These are phyloP conservation scores for Eulemur mongoz DNA, from an alignment of 2,797 vertebrate species.

Conservation along the genomic window DNA sequence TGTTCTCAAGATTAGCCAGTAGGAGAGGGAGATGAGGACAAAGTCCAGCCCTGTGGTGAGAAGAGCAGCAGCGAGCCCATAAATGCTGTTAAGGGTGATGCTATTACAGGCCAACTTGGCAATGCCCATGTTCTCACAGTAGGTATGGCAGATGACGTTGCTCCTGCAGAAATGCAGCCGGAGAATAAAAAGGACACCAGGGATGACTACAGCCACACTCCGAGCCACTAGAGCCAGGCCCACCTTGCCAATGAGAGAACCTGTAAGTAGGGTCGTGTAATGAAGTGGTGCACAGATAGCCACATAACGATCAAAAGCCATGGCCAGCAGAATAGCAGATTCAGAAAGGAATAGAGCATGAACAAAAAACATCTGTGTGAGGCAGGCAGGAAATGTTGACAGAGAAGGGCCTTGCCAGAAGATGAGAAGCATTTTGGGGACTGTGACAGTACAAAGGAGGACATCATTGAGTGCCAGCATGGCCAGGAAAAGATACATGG, in stretches of 20 bases:
- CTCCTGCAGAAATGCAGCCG: constrained; percentile 80
- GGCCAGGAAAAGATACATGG: constrained; percentile 76
- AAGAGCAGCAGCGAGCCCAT: constrained; percentile 78
- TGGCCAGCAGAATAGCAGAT: constrained; percentile 73
- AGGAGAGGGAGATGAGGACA: constrained; percentile 67
- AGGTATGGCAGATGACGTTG: constrained; percentile 78
- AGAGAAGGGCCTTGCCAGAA: constrained; percentile 63
- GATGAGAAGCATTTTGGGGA: constrained; percentile 82
- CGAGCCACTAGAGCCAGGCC: constrained; percentile 70
- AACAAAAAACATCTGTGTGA: constrained; percentile 86
- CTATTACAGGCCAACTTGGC: constrained; percentile 84
- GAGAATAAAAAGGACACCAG: constrained; percentile 81
- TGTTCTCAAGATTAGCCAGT: constrained; percentile 73
- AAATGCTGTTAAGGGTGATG: constrained; percentile 81
- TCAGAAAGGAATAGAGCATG: constrained; percentile 77
- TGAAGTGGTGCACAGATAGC: constrained; percentile 73
- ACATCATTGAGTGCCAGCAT: constrained; percentile 72
- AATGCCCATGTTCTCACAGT: constrained; percentile 86
- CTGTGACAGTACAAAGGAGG: constrained; percentile 45
- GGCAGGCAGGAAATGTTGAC: constrained; percentile 72
- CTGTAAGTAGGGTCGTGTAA: constrained; percentile 61
- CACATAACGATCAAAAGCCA: constrained; percentile 86
- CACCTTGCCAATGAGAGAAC: constrained; percentile 54
- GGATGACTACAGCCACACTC: constrained; percentile 70
- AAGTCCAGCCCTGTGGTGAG: constrained; percentile 76